Conservation (phyloP, 2,113 vertebrate genomes). For the Falcunculus frontatus region DNA sequence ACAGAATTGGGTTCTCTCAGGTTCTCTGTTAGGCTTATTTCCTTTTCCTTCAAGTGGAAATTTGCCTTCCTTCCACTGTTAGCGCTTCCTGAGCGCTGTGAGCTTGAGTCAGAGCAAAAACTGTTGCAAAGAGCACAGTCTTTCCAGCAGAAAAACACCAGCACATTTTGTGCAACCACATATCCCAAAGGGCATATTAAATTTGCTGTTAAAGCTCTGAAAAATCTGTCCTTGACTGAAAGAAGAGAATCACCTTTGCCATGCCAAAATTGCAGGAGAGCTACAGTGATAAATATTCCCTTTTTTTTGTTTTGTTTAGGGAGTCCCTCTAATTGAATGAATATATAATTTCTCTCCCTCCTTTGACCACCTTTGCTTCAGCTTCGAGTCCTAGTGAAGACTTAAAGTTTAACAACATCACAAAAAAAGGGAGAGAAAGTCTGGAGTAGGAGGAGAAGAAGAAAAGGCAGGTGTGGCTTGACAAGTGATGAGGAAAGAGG, state of each 20-base stretch:
- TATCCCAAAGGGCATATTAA: not conserved
- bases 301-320: not conserved
- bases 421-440: not conserved
- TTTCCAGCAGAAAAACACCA: not conserved
- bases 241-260: not conserved
- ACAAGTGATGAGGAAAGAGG: not conserved
- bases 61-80: not conserved
- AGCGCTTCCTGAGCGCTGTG: not conserved
- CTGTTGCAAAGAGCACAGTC: not conserved
- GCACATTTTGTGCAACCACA: not conserved
- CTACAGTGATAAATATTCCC: not conserved
- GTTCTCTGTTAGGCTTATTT: not conserved
- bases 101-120: not conserved
- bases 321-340: not conserved
- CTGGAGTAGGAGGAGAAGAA: not conserved
- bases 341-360: not conserved
- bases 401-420: not conserved
- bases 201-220: not conserved
- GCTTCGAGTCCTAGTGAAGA: not conserved
- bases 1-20: not conserved
- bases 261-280: not conserved
- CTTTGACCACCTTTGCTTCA: not conserved
- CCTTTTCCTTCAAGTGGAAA: not conserved
- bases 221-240: not conserved
- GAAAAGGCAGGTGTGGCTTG: not conserved